Evolutionary conservation across 2,113 vertebrate species (phyloP).

Genomic region (Stigmatopora argus): DNA sequence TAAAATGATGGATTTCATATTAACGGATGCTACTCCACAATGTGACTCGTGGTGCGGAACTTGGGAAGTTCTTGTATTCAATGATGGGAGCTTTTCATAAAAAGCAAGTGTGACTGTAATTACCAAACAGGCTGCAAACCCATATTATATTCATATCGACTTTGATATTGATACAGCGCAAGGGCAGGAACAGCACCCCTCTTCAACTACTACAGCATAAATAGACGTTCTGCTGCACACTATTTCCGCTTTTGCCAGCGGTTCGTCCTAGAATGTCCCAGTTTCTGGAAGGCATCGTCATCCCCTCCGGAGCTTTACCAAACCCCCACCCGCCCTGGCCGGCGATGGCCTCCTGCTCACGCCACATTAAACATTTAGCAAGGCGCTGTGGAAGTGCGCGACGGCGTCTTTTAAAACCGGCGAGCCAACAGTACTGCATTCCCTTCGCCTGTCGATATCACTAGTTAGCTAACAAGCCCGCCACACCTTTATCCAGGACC

Average conservation of each 20-base stretch:
- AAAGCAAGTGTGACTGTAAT: no score
- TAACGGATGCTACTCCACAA: background rate
- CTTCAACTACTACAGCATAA: background rate
- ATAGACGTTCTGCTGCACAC: background rate
- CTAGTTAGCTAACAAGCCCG: background rate
- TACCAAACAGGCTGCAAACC: no score
- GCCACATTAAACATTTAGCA: constrained; percentile 71
- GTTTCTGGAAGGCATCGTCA: constrained; percentile 14
- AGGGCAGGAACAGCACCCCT: background rate
- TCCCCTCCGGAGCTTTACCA: constrained; percentile 37
- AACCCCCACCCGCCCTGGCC: constrained; percentile 52
- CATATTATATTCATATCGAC: no score
- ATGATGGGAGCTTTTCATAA: no score
- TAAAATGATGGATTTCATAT: no score
- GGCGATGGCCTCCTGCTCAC: constrained; percentile 63
- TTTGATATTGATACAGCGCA: background rate
- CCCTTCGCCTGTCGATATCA: background rate
- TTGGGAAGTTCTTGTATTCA: no score
- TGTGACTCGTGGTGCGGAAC: no score
- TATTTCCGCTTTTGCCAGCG: background rate
- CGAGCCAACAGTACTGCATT: constrained; percentile 31
- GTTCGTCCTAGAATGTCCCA: background rate
- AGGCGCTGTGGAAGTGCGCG: constrained; percentile 61
- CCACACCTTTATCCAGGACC: constrained; percentile 26
- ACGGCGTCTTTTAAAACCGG: constrained; percentile 61